Conservation (phyloP, 2,888 invertebrate species). For the Agrotis puta region DNA sequence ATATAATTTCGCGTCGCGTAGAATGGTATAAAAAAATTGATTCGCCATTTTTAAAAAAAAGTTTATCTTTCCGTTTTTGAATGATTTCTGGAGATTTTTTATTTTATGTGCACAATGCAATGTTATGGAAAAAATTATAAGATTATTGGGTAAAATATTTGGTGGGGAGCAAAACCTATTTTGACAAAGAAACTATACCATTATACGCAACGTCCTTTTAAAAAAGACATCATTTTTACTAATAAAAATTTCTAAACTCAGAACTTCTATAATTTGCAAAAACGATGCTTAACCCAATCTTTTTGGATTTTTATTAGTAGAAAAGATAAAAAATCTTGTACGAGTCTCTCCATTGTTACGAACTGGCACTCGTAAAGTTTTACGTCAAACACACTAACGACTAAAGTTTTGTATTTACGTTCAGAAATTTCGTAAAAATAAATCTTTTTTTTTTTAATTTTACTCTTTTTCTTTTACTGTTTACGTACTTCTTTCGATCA, state of each 20-base stretch:
- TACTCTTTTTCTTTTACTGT: constrained; percentile 16
- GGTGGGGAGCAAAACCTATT: background rate
- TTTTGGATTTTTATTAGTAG: constrained; percentile 69
- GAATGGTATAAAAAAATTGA: constrained; percentile 49
- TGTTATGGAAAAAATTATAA: background rate
- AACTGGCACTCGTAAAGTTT: constrained; percentile 60
- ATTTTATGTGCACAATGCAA: background rate
- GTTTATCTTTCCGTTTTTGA: background rate
- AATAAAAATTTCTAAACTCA: constrained; percentile 58
- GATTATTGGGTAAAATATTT: background rate
- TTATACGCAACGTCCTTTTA: constrained; percentile 47
- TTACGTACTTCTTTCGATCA: background rate
- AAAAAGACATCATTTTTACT: constrained; percentile 62
- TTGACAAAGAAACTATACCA: constrained; percentile 14
- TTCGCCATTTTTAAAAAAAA: background rate
- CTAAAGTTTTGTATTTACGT: constrained; percentile 58
- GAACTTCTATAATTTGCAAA: constrained; percentile 50
- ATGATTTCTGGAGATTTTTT: constrained; percentile 31
- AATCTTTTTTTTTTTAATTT: constrained; percentile 32
- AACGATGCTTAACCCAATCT: constrained; percentile 31
- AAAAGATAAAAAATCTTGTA: constrained; percentile 56
- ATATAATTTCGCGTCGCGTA: constrained; percentile 46
- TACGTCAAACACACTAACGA: constrained; percentile 54
- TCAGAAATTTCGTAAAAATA: constrained; percentile 27
- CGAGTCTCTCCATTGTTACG: constrained; percentile 56